Evolutionary conservation across 2,113 vertebrate genomes (phyloP), one percentile per base, ranked within the genome.

Genomic region (Pseudonaja textilis): DNA sequence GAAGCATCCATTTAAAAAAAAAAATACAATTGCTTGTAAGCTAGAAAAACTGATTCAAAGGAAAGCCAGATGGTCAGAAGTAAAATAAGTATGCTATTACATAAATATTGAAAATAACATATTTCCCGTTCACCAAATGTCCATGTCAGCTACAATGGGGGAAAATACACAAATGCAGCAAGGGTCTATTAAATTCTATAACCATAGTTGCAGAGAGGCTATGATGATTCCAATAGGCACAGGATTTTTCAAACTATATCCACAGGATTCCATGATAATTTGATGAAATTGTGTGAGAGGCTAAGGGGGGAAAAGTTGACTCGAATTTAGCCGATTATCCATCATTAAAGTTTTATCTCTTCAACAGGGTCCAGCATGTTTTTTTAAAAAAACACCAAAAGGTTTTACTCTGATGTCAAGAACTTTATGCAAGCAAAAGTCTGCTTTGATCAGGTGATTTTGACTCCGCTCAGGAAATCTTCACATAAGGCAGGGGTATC

Each of bases 51-150:
- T 95, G 93, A 94, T 94, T 92, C 94, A 9, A 91, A 87, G 20
- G 91, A 93, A 0, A 12, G 50, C 74, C 93, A 55, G 25, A 61
- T 86, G 45, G 94, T 1, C 90, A 34, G 64, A 29, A 90, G 95
- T 39, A 34, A 94, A 91, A 74, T 50, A 93, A 90, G 57, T 86
- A 85, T 29, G 18, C 69, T 95, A 92, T 92, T 85, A 87, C 91
- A 91, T 91, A 91, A 91, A 91, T 42, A 90, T 91, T 92, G 92
- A 93, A 95, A 96, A 95, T 89, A 14, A 93, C 16, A 55, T 90
- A 89, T 90, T 39, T 57, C 14, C 45, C 50, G 91, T 56, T 23
- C 81, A 95, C 59, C 29, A 91, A 85, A 50, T n/a, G 94, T 89
- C 91, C 95, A 91, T 92, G 54, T 56, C 92, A 94, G 93, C 12